Evolutionary conservation across 2,797 vertebrate genomes (phyloP).

Genomic region (Nyctalus aviator): DNA sequence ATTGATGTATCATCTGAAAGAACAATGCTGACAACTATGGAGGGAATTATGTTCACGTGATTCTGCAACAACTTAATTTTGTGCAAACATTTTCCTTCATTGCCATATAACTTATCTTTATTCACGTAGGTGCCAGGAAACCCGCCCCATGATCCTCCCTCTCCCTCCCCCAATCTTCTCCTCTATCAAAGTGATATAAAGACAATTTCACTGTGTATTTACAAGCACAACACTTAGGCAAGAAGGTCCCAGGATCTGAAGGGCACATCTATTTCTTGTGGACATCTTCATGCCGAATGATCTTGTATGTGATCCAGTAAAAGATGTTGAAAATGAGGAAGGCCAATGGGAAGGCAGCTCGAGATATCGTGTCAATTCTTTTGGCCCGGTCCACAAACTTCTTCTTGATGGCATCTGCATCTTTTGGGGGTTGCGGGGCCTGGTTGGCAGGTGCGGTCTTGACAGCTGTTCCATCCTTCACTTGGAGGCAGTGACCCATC

Average conservation of each 20-base stretch:
- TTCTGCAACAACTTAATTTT: constrained; percentile 78
- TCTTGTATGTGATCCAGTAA: constrained; percentile 99
- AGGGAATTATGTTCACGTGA: constrained; percentile 68
- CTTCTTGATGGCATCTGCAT: constrained; percentile 95
- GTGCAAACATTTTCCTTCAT: constrained; percentile 77
- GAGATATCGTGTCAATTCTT: constrained; percentile 98
- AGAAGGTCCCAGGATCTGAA: constrained; percentile 81
- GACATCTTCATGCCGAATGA: constrained; percentile 96
- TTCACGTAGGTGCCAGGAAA: constrained; percentile 75
- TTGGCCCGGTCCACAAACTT: constrained; percentile 99
- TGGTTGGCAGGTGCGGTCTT: constrained; percentile 91
- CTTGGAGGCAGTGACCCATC: constrained; percentile 95
- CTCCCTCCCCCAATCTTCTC: constrained; percentile 78
- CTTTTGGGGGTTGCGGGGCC: constrained; percentile 89
- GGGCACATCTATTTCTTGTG: constrained; percentile 90
- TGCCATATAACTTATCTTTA: constrained; percentile 78
- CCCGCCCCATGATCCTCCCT: constrained; percentile 73
- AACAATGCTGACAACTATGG: constrained; percentile 78
- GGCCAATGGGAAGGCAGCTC: constrained; percentile 97
- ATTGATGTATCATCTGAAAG: constrained; percentile 82
- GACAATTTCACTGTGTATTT: constrained; percentile 88
- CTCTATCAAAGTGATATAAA: constrained; percentile 86
- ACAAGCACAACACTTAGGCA: constrained; percentile 88
- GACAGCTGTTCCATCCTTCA: constrained; percentile 93
- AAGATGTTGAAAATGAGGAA: constrained; percentile 99